phyloP scores from a whole-genome alignment of 2,113 vertebrate species.

The Rhinolophus sinicus region DNA sequence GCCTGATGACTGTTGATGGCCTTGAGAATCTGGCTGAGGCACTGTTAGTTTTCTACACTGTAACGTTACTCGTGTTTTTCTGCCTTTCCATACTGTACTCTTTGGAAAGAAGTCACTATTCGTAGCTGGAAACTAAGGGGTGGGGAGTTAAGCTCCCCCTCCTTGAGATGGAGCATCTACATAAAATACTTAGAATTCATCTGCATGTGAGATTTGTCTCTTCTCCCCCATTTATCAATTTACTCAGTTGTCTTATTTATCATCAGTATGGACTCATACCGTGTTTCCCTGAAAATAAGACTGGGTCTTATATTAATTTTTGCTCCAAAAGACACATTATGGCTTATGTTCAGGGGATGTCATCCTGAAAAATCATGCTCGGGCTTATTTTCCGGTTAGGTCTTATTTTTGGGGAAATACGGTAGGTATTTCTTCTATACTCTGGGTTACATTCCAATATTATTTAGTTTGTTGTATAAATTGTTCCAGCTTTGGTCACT shows the following conservation, averaged over 20 bases:
- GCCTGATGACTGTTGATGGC: background rate
- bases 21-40: constrained; percentile 16
- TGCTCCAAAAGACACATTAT: too few species aligned
- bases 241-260: background rate
- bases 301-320: too few species aligned
- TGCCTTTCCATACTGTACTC: background rate
- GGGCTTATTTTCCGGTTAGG: too few species aligned
- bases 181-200: background rate
- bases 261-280: background rate
- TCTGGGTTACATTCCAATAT: constrained; percentile 30
- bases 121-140: constrained; percentile 5
- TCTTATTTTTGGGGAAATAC: too few species aligned
- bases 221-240: constrained; percentile 27
- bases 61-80: background rate
- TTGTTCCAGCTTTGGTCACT: constrained; percentile 17
- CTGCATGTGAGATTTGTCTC: background rate
- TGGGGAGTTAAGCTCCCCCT: background rate
- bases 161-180: background rate
- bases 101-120: constrained; percentile 44
- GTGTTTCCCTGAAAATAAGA: too few species aligned
- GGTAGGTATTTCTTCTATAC: constrained; percentile 7
- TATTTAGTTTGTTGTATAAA: constrained; percentile 27
- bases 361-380: too few species aligned
- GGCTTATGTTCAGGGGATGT: too few species aligned
- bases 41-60: constrained; percentile 16